A percentile compares a stretch with the other conserved stretches of the same genome.
These are phyloP conservation scores for Sylvilagus floridanus DNA, from an alignment of 2,797 vertebrate genomes.

Conservation along the genomic window DNA sequence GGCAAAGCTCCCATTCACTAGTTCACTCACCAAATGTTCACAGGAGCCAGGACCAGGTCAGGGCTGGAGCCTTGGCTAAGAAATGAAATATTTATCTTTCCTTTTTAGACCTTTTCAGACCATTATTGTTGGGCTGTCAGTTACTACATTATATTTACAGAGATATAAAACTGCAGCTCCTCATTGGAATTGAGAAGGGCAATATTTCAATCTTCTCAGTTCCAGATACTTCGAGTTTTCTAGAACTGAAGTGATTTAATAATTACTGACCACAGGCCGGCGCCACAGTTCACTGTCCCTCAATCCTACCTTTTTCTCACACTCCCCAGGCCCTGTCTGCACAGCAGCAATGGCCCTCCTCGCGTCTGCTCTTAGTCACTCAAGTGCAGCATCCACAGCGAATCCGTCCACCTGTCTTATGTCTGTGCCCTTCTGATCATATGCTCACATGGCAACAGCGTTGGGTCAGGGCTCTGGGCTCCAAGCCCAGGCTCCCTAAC, in stretches of 20 bases:
- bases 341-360: accelerated
- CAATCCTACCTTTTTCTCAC: accelerated
- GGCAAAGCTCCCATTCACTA: too few relatives aligned
- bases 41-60: too few relatives aligned
- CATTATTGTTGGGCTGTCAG: neutral
- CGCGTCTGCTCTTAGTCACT: neutral
- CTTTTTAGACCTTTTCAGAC: neutral
- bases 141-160: neutral
- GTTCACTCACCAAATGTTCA: too few relatives aligned
- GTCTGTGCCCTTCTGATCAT: too few relatives aligned
- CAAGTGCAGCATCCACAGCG: accelerated
- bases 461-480: accelerated
- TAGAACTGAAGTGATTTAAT: neutral
- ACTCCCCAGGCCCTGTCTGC: neutral
- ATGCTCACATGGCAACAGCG: neutral
- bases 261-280: neutral
- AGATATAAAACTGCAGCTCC: neutral
- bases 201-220: neutral
- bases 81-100: neutral
- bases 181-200: neutral
- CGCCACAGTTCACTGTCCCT: too few relatives aligned
- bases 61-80: too few relatives aligned
- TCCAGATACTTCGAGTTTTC: neutral
- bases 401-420: neutral
- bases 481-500: neutral